Evolutionary conservation across 2,888 invertebrate species (phyloP).

Genomic region (Liposcelis brunnea): DNA sequence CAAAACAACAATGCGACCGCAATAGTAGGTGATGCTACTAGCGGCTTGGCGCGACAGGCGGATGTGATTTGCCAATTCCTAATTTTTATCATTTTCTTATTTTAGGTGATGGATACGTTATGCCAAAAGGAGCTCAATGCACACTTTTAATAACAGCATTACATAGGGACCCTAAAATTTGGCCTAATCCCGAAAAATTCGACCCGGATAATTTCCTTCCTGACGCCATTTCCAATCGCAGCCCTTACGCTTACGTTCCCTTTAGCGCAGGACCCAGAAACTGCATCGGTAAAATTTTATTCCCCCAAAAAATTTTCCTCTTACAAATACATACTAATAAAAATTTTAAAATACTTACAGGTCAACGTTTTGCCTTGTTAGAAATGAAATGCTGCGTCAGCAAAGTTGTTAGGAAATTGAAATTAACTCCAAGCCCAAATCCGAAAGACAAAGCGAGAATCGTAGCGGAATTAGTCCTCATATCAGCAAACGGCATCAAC

Average conservation of each 20-base stretch:
- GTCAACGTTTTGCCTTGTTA: constrained; percentile 9
- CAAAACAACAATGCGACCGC: no score
- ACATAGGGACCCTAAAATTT: constrained; percentile 25
- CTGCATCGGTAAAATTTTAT: constrained; percentile 23
- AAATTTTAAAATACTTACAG: constrained; percentile 2
- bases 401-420: constrained; percentile 4
- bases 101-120: constrained; percentile 10
- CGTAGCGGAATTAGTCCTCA: constrained; percentile 5
- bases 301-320: not conserved
- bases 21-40: no score
- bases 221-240: constrained; percentile 25
- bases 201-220: constrained; percentile 29
- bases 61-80: no score
- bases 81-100: no score
- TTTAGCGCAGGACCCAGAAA: constrained; percentile 31
- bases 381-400: constrained; percentile 7
- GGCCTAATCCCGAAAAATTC: constrained; percentile 28
- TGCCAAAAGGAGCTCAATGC: constrained; percentile 9
- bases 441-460: constrained; percentile 2
- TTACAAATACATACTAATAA: not conserved
- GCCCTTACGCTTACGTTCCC: constrained; percentile 28
- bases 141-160: constrained; percentile 12
- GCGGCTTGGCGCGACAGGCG: no score
- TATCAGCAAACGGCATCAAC: constrained; percentile 6
- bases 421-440: not conserved